Base-by-base conservation (phyloP, 2,888 invertebrate genomes). In the Hyalella azteca region DNA sequence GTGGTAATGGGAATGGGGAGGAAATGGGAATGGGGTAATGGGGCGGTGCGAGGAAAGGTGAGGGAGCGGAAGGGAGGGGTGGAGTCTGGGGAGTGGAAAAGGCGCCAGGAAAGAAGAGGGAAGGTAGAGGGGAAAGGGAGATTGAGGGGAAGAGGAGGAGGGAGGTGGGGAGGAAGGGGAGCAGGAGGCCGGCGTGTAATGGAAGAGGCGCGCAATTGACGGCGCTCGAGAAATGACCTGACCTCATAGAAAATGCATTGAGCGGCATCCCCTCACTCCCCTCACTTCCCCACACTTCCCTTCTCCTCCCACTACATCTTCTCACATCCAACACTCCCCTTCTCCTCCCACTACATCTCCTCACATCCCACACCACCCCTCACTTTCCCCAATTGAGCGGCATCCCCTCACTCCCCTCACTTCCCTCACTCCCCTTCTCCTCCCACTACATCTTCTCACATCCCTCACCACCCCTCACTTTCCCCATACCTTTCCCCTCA, bases 151-250 rank as follows among this genome's bases (percentile, higher is more conserved):
- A 50, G 22, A 5, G 50, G 50, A 22, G 50, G 22, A n/a, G 50
- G 5, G 50, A 50, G 9, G 50, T 7, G n/a, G 50, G 13, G 50
- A n/a, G 5, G n/a, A n/a, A 7, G n/a, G 50, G n/a, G 50, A n/a
- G 50, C 5, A 7, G n/a, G 50, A 4, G n/a, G 50, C 9, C 11
- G 50, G 19, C 11, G 11, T 13, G 50, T 50, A 50, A 50, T 50
- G 50, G 50, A 50, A 50, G 50, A 50, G 50, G 11, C 50, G 19
- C 13, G 9, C 50, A 50, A 50, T 50, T 50, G 50, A 50, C 50
- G 50, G 50, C n/a, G 50, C 50, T n/a, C 11, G 50, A 50, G 50
- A 50, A 50, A 50, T 50, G 50, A 50, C 50, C 50, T 50, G 50
- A 50, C 50, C 50, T 50, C 50, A 50, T 50, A 50, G 50, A 7